phyloP scores from a whole-genome alignment of 2,888 invertebrate genomes.

The Linyphia triangularis region DNA sequence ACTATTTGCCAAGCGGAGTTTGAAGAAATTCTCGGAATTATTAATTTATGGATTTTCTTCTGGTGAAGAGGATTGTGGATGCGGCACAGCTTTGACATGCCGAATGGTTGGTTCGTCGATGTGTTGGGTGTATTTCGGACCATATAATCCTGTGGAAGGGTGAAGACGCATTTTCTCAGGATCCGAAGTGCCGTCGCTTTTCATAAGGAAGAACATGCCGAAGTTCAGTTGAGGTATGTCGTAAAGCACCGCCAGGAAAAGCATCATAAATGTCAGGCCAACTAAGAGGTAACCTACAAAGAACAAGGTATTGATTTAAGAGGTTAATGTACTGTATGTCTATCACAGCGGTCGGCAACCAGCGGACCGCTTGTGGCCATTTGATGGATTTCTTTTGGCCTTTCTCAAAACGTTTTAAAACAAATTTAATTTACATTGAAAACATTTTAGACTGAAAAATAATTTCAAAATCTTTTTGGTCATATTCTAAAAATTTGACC shows the following conservation, averaged over 20 bases:
- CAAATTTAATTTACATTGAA: too few species aligned
- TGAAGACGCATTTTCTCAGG: constrained; percentile 75
- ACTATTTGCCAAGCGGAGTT: neutral
- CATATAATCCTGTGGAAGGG: constrained; percentile 69
- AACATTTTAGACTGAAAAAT: too few species aligned
- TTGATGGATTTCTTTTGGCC: too few species aligned
- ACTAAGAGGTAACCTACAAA: constrained; percentile 87
- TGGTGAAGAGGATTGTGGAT: constrained; percentile 74
- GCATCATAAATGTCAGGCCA: constrained; percentile 91
- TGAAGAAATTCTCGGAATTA: neutral
- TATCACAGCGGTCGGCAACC: too few species aligned
- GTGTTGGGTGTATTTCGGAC: constrained; percentile 75
- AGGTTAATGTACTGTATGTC: too few species aligned
- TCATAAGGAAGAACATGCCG: constrained; percentile 87
- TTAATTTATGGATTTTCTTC: constrained; percentile 73
- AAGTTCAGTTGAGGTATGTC: constrained; percentile 93
- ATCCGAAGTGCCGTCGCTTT: constrained; percentile 81
- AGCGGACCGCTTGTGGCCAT: too few species aligned
- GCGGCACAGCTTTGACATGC: constrained; percentile 75
- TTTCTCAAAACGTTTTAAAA: too few species aligned
- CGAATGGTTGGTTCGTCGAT: constrained; percentile 75
- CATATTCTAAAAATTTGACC: too few species aligned
- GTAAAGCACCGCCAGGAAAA: constrained; percentile 90
- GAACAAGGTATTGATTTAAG: too few species aligned
- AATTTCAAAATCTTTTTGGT: too few species aligned